phyloP scores from a whole-genome alignment of 2,888 invertebrate genomes.

The Drosophila rubida region DNA sequence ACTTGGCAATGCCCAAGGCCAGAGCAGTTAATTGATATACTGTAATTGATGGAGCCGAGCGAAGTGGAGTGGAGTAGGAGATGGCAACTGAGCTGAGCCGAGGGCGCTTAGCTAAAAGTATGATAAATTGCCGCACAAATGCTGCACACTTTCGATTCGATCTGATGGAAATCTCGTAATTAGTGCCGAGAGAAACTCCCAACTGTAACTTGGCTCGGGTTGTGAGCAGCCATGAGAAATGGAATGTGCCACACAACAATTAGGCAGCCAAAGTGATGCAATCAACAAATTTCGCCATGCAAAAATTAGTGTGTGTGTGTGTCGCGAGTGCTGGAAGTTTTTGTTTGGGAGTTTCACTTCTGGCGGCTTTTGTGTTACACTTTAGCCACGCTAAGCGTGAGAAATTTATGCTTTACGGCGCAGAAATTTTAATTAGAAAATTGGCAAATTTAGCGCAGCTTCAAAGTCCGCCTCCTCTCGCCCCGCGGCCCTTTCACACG shows the following conservation, averaged over 20 bases:
- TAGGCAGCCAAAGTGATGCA: neutral
- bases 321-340: constrained; percentile 34
- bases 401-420: constrained; percentile 78
- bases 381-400: constrained; percentile 66
- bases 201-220: neutral
- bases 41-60: constrained; percentile 62
- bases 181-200: constrained; percentile 20
- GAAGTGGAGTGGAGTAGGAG: neutral
- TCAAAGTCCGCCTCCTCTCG: constrained; percentile 19
- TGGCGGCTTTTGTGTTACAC: constrained; percentile 46
- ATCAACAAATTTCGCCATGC: constrained; percentile 21
- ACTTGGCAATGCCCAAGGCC: constrained; percentile 40
- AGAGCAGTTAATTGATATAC: constrained; percentile 68
- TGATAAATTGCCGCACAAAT: constrained; percentile 41
- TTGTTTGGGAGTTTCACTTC: constrained; percentile 33
- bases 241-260: constrained; percentile 2
- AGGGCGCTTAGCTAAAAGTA: constrained; percentile 36
- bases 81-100: neutral
- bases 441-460: constrained; percentile 70
- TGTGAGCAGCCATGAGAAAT: neutral
- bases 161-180: constrained; percentile 37
- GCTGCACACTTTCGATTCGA: constrained; percentile 6
- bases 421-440: constrained; percentile 80
- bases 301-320: constrained; percentile 17
- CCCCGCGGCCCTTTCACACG: constrained; percentile 57